A percentile compares a stretch with the other conserved stretches of the same genome.
phyloP scores from a whole-genome alignment of 2,113 vertebrate species.

The Cryptoleucopteryx plumbea region DNA sequence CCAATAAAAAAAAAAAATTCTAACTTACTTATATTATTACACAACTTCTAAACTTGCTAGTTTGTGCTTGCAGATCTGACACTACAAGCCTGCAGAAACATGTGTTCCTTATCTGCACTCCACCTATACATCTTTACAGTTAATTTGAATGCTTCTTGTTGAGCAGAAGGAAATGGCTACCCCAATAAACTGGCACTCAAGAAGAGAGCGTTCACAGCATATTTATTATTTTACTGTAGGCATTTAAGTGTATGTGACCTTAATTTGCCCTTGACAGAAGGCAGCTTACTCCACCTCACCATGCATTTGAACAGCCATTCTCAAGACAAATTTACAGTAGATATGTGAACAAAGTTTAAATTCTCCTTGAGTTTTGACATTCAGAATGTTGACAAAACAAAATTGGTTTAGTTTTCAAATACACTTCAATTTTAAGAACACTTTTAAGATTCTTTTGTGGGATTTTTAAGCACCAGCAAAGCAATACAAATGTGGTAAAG shows the following conservation, averaged over 20 bases:
- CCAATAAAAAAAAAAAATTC: not conserved
- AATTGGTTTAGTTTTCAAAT: not conserved
- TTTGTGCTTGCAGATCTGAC: not conserved
- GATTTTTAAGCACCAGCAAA: not conserved
- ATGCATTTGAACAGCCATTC: not conserved
- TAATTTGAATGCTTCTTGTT: accelerated
- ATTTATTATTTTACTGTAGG: not conserved
- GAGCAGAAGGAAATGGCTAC: not conserved
- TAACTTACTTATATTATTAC: not conserved
- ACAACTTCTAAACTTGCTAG: not conserved
- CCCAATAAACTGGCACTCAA: not conserved
- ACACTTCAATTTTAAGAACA: not conserved
- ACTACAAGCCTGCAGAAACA: not conserved
- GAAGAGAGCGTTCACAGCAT: not conserved
- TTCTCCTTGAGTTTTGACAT: not conserved
- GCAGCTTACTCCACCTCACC: not conserved
- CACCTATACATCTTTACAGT: not conserved
- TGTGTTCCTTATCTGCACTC: not conserved
- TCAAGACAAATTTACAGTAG: not conserved
- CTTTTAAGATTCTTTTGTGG: not conserved
- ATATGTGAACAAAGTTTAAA: not conserved
- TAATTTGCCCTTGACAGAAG: not conserved
- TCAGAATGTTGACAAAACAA: not conserved
- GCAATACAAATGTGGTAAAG: not conserved
- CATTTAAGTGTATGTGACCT: not conserved